Conservation (phyloP, 2,888 invertebrate species). For the Acleris literana region DNA sequence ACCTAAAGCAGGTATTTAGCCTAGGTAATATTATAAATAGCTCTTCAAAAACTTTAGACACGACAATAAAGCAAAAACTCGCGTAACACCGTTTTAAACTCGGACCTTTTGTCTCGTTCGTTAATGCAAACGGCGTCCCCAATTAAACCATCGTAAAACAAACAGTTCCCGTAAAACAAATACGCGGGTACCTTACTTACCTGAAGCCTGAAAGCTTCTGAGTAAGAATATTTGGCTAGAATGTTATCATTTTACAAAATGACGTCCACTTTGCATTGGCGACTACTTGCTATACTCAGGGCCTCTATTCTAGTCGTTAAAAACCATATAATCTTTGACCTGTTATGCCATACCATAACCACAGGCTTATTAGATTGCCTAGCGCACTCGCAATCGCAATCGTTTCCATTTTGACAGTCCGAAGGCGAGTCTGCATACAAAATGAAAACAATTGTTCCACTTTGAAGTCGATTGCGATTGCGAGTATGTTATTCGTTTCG, state of each 20-base stretch:
- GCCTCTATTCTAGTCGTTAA: too few relatives aligned
- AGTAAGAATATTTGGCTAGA: conserved; percentile 14
- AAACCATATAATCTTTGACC: too few relatives aligned
- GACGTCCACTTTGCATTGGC: conserved; percentile 10
- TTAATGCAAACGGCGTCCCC: conserved; percentile 69
- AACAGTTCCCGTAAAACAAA: conserved; percentile 47
- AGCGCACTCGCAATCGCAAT: too few relatives aligned
- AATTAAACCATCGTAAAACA: conserved; percentile 70
- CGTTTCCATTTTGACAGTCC: too few relatives aligned
- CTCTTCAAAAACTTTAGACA: conserved; percentile 15
- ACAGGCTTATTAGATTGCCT: too few relatives aligned
- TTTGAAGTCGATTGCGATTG: too few relatives aligned
- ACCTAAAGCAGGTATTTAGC: too few relatives aligned
- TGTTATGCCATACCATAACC: too few relatives aligned
- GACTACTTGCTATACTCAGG: not conserved
- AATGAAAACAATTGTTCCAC: too few relatives aligned
- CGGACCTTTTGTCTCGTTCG: conserved; percentile 54
- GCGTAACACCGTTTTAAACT: conserved; percentile 49
- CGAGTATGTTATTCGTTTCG: too few relatives aligned
- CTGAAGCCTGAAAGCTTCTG: not conserved
- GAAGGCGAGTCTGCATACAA: too few relatives aligned
- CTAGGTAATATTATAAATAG: not conserved
- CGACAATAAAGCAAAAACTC: conserved; percentile 43
- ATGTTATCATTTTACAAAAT: not conserved
- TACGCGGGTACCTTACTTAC: conserved; percentile 13